Evolutionary conservation across 2,113 vertebrate genomes (phyloP), one percentile per base, ranked within the genome.

Genomic region (Vidua chalybeata): DNA sequence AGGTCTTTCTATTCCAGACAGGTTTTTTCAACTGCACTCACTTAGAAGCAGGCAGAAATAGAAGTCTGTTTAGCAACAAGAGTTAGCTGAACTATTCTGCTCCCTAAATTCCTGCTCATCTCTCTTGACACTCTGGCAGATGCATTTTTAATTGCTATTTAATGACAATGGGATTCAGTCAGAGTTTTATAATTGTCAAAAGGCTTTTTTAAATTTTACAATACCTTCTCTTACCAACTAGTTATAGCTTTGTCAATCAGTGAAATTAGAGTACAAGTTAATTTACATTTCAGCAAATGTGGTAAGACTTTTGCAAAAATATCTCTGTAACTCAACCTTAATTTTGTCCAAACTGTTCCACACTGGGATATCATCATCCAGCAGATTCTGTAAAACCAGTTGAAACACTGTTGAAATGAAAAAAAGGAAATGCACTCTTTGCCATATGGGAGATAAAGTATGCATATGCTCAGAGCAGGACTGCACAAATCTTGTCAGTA

Each of bases 241-340:
- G 56, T 64, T 89, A 67, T 30, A 78, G 10, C 39, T 90, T 84
- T 78, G 58, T 91, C 66, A 84, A 39, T 78, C 37, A 64, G 30
- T 56, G 49, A 95, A 93, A 91, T 94, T 49, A 79, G n/a, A 84
- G 19, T 64, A 52, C 13, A 85, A 85, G 66, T 59, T 94, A 81
- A 89, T 82, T 87, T 90, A 63, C 33, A 86, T 89, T 88, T 96
- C 72, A 93, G 59, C 16, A 93, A 87, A 82, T n/a, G 22, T 49
- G 30, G 48, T 73, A 91, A 79, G 31, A 1, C 13, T 81, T 92
- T 78, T 81, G 41, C 62, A 96, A 92, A 91, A 92, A 49, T 74
- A 37, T 41, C 61, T 71, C 48, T 68, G 41, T 56, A 89, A 74
- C 26, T 69, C 51, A 75, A 45, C 21, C 27, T 83, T 78, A 75